Evolutionary conservation across 37 sponge, comb jelly and placozoan species (phyloP).

Genomic region (Tethya wilhelma): DNA sequence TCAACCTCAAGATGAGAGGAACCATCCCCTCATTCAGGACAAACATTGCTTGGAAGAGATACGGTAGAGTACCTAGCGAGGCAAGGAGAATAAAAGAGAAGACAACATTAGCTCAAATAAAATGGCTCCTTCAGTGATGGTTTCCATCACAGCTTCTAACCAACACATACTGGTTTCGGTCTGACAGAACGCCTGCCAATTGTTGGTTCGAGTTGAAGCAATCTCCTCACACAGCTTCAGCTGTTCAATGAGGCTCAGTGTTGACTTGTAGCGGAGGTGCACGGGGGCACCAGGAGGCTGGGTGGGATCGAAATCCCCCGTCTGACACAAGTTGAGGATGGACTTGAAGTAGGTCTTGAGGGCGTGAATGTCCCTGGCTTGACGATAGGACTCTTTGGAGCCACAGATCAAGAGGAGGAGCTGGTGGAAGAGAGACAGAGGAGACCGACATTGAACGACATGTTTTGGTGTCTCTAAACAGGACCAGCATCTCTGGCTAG

Average conservation of each 20-base stretch:
- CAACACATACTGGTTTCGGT: slow-evolving; percentile 56
- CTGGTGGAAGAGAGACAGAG: slow-evolving; percentile 24
- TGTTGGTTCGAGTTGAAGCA: slow-evolving; percentile 57
- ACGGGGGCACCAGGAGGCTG: slow-evolving; percentile 8
- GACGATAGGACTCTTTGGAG: slow-evolving; percentile 86
- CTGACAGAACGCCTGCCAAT: slow-evolving; percentile 88
- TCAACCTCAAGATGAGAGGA: slow-evolving; percentile 64
- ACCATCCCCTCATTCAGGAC: slow-evolving; percentile 79
- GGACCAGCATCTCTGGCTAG: no score
- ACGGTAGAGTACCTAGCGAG: slow-evolving; percentile 48
- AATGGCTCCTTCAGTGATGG: not conserved
- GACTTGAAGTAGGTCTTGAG: slow-evolving; percentile 50
- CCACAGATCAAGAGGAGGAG: slow-evolving; percentile 84
- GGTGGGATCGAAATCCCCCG: slow-evolving; percentile 31
- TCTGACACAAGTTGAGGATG: slow-evolving; percentile 42
- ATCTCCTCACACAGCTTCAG: slow-evolving; percentile 73
- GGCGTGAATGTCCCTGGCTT: slow-evolving; percentile 68
- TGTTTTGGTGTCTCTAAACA: not conserved
- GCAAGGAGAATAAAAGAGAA: not conserved
- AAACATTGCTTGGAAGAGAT: slow-evolving; percentile 56
- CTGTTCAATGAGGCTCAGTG: slow-evolving; percentile 73
- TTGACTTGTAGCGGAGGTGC: slow-evolving; percentile 63
- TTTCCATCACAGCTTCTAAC: not conserved
- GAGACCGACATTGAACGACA: not conserved
- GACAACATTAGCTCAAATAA: not conserved